These are phyloP conservation scores for Nipponia nippon DNA, from an alignment of 2,113 vertebrate species.

Conservation along the genomic window DNA sequence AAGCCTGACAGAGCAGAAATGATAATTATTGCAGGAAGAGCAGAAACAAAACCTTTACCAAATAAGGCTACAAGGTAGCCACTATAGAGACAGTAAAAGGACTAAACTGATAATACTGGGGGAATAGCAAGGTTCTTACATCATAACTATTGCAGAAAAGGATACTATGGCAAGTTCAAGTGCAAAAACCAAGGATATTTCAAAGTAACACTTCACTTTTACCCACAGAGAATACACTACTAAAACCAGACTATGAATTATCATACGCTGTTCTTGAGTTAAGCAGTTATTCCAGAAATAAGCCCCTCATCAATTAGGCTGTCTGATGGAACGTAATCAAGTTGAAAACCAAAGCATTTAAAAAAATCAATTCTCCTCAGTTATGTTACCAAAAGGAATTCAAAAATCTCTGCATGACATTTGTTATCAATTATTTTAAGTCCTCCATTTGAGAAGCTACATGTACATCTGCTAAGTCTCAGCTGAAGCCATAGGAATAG, in stretches of 20 bases:
- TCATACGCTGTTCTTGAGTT: neutral
- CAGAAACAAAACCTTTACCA: slow-evolving; percentile 65
- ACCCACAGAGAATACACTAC: neutral
- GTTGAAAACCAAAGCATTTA: neutral
- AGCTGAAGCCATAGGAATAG: neutral
- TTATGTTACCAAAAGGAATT: neutral
- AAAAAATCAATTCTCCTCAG: neutral
- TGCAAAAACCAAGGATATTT: neutral
- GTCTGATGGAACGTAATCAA: neutral
- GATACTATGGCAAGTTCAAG: neutral
- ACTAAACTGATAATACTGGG: slow-evolving; percentile 9
- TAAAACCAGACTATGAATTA: neutral
- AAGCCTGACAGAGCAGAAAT: slow-evolving; percentile 69
- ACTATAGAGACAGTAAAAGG: slow-evolving; percentile 48
- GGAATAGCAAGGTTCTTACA: slow-evolving; percentile 29
- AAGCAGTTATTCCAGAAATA: neutral
- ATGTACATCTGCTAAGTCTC: neutral
- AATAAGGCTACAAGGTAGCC: slow-evolving; percentile 64
- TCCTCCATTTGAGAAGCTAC: neutral
- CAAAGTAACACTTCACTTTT: neutral
- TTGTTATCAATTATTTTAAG: neutral
- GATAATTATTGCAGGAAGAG: slow-evolving; percentile 61
- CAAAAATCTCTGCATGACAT: neutral
- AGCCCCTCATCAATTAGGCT: neutral
- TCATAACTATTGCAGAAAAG: slow-evolving; percentile 12